These are phyloP conservation scores for Leucoraja erinaceus DNA, from an alignment of 2,113 vertebrate species.

Conservation along the genomic window DNA sequence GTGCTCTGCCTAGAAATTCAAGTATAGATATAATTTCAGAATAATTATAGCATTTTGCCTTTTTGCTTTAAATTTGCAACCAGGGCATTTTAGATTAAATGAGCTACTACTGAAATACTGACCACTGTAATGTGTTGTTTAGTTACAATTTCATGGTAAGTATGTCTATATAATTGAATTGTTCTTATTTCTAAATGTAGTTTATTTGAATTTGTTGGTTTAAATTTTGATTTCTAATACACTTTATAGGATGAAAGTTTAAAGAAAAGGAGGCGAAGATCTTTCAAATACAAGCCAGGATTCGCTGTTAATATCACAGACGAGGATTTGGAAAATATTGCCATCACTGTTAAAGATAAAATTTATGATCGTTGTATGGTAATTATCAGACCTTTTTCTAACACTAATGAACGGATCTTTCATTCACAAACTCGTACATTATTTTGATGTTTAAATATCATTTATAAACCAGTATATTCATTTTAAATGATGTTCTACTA, in stretches of 20 bases:
- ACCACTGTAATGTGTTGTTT: neutral
- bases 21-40: neutral
- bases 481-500: neutral
- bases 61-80: neutral
- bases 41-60: neutral
- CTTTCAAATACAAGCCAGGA: slow-evolving; percentile 51
- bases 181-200: neutral
- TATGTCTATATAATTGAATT: neutral
- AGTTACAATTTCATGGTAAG: neutral
- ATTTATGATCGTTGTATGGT: slow-evolving; percentile 86
- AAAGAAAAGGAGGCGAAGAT: slow-evolving; percentile 49
- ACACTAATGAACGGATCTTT: neutral
- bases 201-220: neutral
- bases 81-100: neutral
- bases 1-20: neutral
- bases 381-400: slow-evolving; percentile 43
- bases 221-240: neutral
- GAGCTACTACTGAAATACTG: neutral
- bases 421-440: neutral
- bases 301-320: slow-evolving; percentile 79
- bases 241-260: neutral
- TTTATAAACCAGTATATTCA: neutral
- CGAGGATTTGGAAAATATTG: slow-evolving; percentile 83
- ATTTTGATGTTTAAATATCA: neutral
- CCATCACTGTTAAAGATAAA: slow-evolving; percentile 81